Conservation (phyloP, 1,140 invertebrate species). For the Adoxophyes honmai region DNA sequence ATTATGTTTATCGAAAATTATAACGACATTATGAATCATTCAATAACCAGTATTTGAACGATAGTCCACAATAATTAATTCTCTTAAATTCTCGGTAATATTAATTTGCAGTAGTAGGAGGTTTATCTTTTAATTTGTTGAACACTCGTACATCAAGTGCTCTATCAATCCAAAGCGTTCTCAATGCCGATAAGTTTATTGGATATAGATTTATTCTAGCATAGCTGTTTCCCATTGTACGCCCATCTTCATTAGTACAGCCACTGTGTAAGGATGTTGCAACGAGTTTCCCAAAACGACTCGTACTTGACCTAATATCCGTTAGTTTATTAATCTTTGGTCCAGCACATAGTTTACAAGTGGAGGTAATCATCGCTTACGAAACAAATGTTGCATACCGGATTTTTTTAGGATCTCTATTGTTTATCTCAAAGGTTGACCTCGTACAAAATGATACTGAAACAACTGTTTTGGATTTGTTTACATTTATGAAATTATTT, state of each 20-base stretch:
- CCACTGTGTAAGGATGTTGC: slow-evolving; percentile 1
- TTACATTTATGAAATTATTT: background rate
- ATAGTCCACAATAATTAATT: too few species aligned
- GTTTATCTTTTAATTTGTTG: too few species aligned
- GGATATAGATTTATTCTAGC: too few species aligned
- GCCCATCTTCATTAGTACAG: background rate
- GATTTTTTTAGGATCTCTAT: background rate
- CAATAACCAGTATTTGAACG: too few species aligned
- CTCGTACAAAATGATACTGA: background rate
- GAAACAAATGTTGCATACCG: slow-evolving; percentile 19
- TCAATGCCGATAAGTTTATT: too few species aligned
- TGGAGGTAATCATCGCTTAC: slow-evolving; percentile 12
- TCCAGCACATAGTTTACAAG: slow-evolving; percentile 6
- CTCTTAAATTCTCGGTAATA: too few species aligned
- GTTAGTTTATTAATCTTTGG: slow-evolving; percentile 13
- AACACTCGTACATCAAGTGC: too few species aligned
- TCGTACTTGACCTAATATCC: slow-evolving; percentile 28
- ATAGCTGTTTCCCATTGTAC: too few species aligned
- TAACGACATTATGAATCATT: too few species aligned
- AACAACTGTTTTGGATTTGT: background rate
- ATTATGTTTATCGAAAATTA: too few species aligned
- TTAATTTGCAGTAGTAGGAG: too few species aligned
- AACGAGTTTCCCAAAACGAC: slow-evolving; percentile 3
- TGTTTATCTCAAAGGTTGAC: background rate
- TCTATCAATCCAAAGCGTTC: too few species aligned